These are phyloP conservation scores for Dynastes maya DNA, from an alignment of 2,888 invertebrate species.

Conservation along the genomic window DNA sequence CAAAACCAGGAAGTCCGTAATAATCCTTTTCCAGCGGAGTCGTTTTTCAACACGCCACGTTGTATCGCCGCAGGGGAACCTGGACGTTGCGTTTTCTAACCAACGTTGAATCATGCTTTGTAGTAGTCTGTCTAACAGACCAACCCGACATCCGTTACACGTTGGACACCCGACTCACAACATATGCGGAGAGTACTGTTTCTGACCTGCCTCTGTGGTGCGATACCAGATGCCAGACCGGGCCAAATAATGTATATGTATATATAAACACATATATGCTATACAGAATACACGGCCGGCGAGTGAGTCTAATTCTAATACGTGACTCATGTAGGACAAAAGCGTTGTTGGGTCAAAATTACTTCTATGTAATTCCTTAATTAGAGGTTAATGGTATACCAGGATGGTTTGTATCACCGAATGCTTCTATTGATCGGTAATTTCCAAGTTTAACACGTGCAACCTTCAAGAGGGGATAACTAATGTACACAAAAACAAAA, in stretches of 20 bases:
- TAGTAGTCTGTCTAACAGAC: slow-evolving; percentile 6
- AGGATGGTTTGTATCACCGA: too few species aligned
- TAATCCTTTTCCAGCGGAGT: slow-evolving; percentile 36
- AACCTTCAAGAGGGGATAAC: too few species aligned
- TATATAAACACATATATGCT: not conserved
- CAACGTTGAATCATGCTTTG: not conserved
- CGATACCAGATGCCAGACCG: slow-evolving; percentile 31
- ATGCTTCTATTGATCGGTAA: too few species aligned
- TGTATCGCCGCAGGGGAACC: not conserved
- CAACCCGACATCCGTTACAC: slow-evolving; percentile 29
- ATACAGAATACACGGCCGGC: not conserved
- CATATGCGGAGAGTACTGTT: slow-evolving; percentile 42
- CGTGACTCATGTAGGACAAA: slow-evolving; percentile 18
- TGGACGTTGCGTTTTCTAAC: slow-evolving; percentile 1
- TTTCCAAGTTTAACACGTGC: too few species aligned
- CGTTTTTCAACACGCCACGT: slow-evolving; percentile 10
- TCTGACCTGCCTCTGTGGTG: slow-evolving; percentile 11
- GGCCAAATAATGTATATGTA: slow-evolving; percentile 17
- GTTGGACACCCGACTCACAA: slow-evolving; percentile 38
- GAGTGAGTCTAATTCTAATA: slow-evolving; percentile 9
- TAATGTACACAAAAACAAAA: too few species aligned
- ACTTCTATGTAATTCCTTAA: slow-evolving; percentile 1
- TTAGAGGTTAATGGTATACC: not conserved
- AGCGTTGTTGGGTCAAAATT: not conserved
- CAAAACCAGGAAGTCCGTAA: slow-evolving; percentile 27